Evolutionary conservation across 2,113 vertebrate species (phyloP).

Genomic region (Sphyrna mokarran): DNA sequence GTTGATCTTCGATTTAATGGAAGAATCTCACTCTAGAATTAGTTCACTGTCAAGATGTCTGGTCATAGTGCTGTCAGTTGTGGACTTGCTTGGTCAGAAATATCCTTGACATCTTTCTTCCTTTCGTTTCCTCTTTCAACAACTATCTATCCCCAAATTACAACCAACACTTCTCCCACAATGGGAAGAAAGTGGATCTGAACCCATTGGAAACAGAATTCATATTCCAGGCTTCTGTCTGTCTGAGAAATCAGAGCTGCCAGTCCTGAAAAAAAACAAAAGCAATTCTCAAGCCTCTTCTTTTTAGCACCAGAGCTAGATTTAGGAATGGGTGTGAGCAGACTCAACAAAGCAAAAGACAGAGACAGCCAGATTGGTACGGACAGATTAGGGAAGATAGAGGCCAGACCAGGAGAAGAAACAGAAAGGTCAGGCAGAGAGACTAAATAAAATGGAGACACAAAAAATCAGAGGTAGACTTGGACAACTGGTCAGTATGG

Average conservation of each 20-base stretch:
- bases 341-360: constrained; percentile 14
- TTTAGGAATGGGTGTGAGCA: not conserved
- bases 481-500: not conserved
- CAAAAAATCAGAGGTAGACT: not conserved
- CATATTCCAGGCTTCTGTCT: not conserved
- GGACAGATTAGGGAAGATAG: constrained; percentile 32
- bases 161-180: not conserved
- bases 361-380: constrained; percentile 22
- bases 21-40: not conserved
- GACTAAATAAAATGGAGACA: constrained; percentile 31
- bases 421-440: not conserved
- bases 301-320: not conserved
- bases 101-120: not conserved
- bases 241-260: not conserved
- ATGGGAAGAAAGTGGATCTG: not conserved
- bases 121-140: not conserved
- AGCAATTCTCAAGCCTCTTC: not conserved
- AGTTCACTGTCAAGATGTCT: not conserved
- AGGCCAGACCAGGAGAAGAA: constrained; percentile 1
- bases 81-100: not conserved
- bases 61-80: not conserved
- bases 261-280: not conserved
- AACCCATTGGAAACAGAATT: not conserved
- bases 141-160: not conserved
- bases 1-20: not conserved